Evolutionary conservation across 2,888 invertebrate genomes (phyloP), one percentile per base, ranked within the genome.

Genomic region (Ashinkailepas kermadecensis): DNA sequence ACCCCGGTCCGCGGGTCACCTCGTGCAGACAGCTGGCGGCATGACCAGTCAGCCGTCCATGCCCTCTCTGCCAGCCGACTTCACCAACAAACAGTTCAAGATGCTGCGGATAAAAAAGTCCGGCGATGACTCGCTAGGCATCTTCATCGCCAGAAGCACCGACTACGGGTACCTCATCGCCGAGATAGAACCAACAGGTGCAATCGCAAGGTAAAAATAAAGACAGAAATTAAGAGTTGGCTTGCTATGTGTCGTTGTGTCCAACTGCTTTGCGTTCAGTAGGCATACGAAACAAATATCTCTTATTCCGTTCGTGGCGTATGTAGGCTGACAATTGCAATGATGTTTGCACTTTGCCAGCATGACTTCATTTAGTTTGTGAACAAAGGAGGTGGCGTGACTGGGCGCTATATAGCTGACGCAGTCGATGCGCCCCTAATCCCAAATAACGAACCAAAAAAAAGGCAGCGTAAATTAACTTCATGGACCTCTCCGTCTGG

Each of bases 41-140:
- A 54, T 54, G 56, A 11, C 56, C 54, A 56, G 21, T 56, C 74
- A 54, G 54, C 56, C 74, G 21, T 54, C 74, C 23, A 23, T 56
- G 54, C 74, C 74, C 9, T 56, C 74, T 10, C 74, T 74, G 74
- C 54, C 74, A 10, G 56, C 74, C 2, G 74, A 74, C 57, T 79
- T 82, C 15, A 70, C 82, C 62, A 82, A 82, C 79, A 85, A 83
- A 57, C 85, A 84, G 70, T 86, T 86, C 82, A 84, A 85, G 78
- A 84, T 87, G 78, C 90, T 93, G 81, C 90, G 92, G 84, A 89
- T 91, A 82, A 92, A 92, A 86, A 90, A 91, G 64, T 90, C 91
- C 84, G 87, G 91, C 15, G 81, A 74, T 18, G 85, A 84, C 70
- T 83, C 83, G 21, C 80, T 83, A 65, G 83, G 84, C 23, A 82